phyloP scores from a whole-genome alignment of 92 coral and sea anemone genomes.

The Palythoa grandiflora region DNA sequence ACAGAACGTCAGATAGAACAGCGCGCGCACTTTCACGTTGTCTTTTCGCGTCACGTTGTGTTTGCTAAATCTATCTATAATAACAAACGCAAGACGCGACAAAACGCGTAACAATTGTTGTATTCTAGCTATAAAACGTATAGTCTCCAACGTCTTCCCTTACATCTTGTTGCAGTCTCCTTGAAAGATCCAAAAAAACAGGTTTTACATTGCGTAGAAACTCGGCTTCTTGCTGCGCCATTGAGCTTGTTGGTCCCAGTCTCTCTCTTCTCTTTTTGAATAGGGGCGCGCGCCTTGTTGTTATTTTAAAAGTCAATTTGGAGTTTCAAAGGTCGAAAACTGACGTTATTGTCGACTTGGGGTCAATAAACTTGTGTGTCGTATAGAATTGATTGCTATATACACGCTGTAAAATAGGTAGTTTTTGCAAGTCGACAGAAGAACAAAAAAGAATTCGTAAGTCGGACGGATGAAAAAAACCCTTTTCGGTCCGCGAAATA shows the following conservation, averaged over 20 bases:
- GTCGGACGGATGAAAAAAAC: neutral
- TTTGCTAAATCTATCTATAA: too few species aligned
- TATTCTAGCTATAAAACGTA: slow-evolving; percentile 39
- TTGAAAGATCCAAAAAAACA: slow-evolving; percentile 58
- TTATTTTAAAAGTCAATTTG: neutral
- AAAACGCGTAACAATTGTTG: slow-evolving; percentile 47
- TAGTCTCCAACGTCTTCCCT: slow-evolving; percentile 67
- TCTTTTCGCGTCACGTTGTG: too few species aligned
- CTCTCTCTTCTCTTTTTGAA: neutral
- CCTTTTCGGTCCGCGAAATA: too few species aligned
- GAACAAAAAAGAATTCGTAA: neutral
- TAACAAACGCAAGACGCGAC: slow-evolving; percentile 10
- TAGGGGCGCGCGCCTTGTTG: neutral
- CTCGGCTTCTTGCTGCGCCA: slow-evolving; percentile 20
- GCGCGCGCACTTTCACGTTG: too few species aligned
- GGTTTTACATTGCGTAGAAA: slow-evolving; percentile 37
- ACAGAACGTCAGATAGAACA: too few species aligned
- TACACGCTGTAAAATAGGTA: neutral
- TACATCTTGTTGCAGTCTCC: slow-evolving; percentile 66
- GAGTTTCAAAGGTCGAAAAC: neutral
- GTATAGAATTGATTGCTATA: neutral
- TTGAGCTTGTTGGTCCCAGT: slow-evolving; percentile 14
- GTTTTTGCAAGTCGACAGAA: neutral
- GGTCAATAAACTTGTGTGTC: neutral
- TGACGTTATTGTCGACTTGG: neutral